A percentile compares a stretch with the other conserved stretches of the same genome.
phyloP scores from a whole-genome alignment of 2,113 vertebrate species.

The Chrysemys picta region DNA sequence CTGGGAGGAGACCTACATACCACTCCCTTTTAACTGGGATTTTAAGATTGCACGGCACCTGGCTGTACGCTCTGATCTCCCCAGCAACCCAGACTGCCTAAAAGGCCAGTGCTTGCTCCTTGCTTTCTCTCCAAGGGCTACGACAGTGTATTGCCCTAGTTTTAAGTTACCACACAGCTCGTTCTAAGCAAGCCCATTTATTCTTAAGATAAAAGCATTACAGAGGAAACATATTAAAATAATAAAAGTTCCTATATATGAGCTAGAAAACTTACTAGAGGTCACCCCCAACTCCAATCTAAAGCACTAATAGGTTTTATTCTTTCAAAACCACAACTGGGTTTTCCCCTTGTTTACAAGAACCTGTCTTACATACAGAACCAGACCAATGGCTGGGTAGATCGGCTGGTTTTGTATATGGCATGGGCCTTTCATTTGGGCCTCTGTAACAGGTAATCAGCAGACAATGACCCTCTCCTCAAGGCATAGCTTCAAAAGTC shows the following conservation, averaged over 20 bases:
- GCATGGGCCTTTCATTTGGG: too few relatives aligned
- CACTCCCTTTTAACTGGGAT: neutral
- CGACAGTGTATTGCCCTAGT: neutral
- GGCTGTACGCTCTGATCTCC: neutral
- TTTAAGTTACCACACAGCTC: neutral
- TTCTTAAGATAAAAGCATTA: neutral
- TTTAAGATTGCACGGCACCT: neutral
- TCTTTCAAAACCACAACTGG: too few relatives aligned
- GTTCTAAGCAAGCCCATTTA: neutral
- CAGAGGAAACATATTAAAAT: neutral
- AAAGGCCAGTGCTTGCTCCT: neutral
- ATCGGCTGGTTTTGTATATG: neutral
- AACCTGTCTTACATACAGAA: neutral
- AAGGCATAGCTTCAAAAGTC: neutral
- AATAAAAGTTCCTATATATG: neutral
- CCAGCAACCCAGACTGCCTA: neutral
- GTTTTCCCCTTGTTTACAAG: neutral
- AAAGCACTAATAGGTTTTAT: neutral
- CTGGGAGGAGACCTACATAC: neutral
- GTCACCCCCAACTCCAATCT: neutral
- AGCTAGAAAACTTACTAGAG: neutral
- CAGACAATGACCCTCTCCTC: neutral
- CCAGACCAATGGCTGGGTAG: neutral
- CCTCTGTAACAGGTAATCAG: neutral
- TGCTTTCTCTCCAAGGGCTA: neutral